A percentile compares a stretch with the other conserved stretches of the same genome.
Conservation (phyloP, 2,888 invertebrate species). For the Megastigmus dorsalis region DNA sequence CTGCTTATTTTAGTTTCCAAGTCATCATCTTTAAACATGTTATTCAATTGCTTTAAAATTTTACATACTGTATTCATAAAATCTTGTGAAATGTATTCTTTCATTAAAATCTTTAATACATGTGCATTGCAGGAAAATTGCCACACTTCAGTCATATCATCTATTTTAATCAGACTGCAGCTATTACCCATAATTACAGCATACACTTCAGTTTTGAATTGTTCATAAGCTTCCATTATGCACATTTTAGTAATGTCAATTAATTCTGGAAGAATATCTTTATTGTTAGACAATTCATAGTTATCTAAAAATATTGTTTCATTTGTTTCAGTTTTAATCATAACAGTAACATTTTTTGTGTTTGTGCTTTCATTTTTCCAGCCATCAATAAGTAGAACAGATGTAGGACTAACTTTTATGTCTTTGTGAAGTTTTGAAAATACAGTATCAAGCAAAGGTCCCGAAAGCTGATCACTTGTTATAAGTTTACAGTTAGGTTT, state of each 20-base stretch:
- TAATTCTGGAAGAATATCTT: slow-evolving; percentile 47
- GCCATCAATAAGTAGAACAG: slow-evolving; percentile 49
- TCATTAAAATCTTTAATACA: slow-evolving; percentile 40
- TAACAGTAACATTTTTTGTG: slow-evolving; percentile 49
- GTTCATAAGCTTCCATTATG: slow-evolving; percentile 48
- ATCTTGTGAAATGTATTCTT: slow-evolving; percentile 48
- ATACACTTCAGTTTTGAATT: slow-evolving; percentile 50
- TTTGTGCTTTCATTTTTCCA: slow-evolving; percentile 51
- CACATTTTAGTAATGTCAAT: slow-evolving; percentile 44
- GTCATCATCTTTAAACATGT: slow-evolving; percentile 43
- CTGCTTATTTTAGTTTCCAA: slow-evolving; percentile 42
- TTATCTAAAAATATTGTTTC: slow-evolving; percentile 50
- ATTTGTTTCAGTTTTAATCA: slow-evolving; percentile 47
- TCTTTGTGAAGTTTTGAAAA: slow-evolving; percentile 50
- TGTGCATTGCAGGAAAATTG: slow-evolving; percentile 49
- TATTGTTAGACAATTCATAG: slow-evolving; percentile 45
- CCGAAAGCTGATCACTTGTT: slow-evolving; percentile 42
- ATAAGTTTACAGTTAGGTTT: slow-evolving; percentile 37
- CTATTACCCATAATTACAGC: slow-evolving; percentile 47
- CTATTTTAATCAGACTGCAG: slow-evolving; percentile 41
- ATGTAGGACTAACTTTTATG: slow-evolving; percentile 35
- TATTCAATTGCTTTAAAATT: slow-evolving; percentile 46
- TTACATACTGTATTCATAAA: slow-evolving; percentile 50
- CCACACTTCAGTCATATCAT: slow-evolving; percentile 29
- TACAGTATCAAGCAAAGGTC: slow-evolving; percentile 39